Conservation (phyloP, 2,113 vertebrate species). For the Solenodon paradoxus region DNA sequence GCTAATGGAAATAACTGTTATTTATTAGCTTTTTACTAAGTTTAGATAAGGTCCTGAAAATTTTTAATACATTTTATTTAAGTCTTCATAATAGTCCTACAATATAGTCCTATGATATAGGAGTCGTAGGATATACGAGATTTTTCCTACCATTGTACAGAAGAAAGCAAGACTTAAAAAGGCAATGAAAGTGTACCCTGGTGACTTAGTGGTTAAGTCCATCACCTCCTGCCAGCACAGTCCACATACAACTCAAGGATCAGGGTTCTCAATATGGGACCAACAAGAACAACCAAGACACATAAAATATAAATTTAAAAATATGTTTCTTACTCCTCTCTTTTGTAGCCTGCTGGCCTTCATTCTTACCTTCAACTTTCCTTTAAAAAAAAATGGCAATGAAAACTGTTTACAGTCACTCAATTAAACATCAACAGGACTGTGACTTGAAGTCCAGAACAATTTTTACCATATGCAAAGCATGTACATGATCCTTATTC, state of each 20-base stretch:
- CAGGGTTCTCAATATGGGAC: too few relatives aligned
- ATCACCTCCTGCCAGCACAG: too few relatives aligned
- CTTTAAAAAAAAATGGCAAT: background rate
- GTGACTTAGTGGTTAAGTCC: too few relatives aligned
- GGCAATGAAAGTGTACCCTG: too few relatives aligned
- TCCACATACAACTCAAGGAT: too few relatives aligned
- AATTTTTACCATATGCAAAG: background rate
- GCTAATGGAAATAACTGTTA: background rate
- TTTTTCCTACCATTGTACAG: background rate
- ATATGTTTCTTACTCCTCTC: too few relatives aligned
- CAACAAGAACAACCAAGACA: too few relatives aligned
- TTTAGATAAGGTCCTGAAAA: background rate
- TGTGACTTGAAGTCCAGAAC: background rate
- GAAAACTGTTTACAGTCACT: background rate
- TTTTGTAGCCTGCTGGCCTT: too few relatives aligned
- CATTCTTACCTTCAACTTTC: too few relatives aligned
- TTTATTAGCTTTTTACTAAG: background rate
- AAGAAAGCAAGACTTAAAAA: background rate
- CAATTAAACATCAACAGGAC: background rate
- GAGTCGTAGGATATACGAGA: too few relatives aligned
- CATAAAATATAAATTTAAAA: too few relatives aligned
- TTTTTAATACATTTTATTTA: background rate
- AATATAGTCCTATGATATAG: background rate
- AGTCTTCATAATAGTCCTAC: background rate
- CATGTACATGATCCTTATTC: background rate